Evolutionary conservation across 1,140 invertebrate genomes (phyloP), one percentile per base, ranked within the genome.

Genomic region (Gyrodactylus salaris): DNA sequence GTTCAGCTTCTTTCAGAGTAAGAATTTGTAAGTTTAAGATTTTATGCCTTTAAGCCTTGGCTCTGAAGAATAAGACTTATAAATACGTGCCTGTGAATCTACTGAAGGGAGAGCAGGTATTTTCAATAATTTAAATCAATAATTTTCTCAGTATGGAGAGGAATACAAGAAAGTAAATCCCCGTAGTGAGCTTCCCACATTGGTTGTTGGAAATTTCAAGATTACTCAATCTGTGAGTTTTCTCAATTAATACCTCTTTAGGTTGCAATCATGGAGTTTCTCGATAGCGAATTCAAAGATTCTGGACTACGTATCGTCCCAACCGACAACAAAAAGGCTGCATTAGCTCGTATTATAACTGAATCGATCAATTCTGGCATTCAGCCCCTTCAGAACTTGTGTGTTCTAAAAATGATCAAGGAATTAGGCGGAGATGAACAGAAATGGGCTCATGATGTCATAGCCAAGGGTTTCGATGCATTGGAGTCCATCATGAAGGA

Each of bases 321-420:
- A 1, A 76, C 76, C 69, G 77, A 78, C 72, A 71, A 76, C 23
- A 54, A 75, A 20, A 73, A 75, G 23, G 77, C 77, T 75, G 76
- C 78, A 77, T 74, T 78, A 84, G 84, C 85, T 7, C 82, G 87
- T 76, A 85, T 86, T 77, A 84, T 88, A 76, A 86, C 85, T 74
- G 86, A 90, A 81, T 83, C 89, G 0, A 91, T 96, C 77, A 86
- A 86, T 68, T 88, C 88, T 70, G 90, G 90, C 68, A 94, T 94
- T 78, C 91, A 96, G 81, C 93, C 93, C 0, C 81, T 96, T 26
- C 92, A 97, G 80, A 97, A 97, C 82, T 81, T 92, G 27, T 85
- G 85, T 75, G 88, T 93, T 7, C 74, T 80, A 0, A 76, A 77
- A 27, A 76, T 77, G 74, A 26, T 79, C 25, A 77, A 76, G 1